Evolutionary conservation across 2,797 vertebrate genomes (phyloP).

Genomic region (Sebastes paucispinis): DNA sequence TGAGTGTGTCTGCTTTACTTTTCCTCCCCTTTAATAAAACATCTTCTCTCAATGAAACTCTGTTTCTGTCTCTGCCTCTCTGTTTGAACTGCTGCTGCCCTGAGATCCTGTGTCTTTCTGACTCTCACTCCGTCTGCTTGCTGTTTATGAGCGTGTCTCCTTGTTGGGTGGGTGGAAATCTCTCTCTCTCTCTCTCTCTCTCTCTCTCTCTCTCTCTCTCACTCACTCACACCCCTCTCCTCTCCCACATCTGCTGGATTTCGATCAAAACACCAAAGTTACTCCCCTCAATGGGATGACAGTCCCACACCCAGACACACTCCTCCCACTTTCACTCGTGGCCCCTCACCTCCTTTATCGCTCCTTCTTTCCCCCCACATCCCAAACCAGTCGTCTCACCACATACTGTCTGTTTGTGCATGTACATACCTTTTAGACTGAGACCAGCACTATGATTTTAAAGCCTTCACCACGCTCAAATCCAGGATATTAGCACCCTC

Average conservation of each 20-base stretch:
- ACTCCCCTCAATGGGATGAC: constrained; percentile 77
- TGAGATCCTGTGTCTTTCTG: constrained; percentile 74
- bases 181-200: constrained; percentile 68
- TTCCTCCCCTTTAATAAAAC: constrained; percentile 67
- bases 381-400: constrained; percentile 63
- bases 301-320: constrained; percentile 73
- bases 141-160: constrained; percentile 84
- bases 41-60: constrained; percentile 68
- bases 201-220: constrained; percentile 22
- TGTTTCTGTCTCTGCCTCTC: constrained; percentile 54
- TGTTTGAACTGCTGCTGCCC: constrained; percentile 68
- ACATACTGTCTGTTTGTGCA: constrained; percentile 68
- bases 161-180: constrained; percentile 85
- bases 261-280: constrained; percentile 80
- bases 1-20: constrained; percentile 49
- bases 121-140: constrained; percentile 70
- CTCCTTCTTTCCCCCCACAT: constrained; percentile 55
- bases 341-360: constrained; percentile 61
- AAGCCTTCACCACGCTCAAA: constrained; percentile 23
- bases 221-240: constrained; percentile 58
- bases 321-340: constrained; percentile 69
- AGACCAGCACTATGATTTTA: constrained; percentile 23
- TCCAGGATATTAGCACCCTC: constrained; percentile 24
- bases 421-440: constrained; percentile 59
- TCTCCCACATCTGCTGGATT: constrained; percentile 79